These are phyloP conservation scores for Tetragnatha montana DNA, from an alignment of 2,888 invertebrate genomes.

Conservation along the genomic window DNA sequence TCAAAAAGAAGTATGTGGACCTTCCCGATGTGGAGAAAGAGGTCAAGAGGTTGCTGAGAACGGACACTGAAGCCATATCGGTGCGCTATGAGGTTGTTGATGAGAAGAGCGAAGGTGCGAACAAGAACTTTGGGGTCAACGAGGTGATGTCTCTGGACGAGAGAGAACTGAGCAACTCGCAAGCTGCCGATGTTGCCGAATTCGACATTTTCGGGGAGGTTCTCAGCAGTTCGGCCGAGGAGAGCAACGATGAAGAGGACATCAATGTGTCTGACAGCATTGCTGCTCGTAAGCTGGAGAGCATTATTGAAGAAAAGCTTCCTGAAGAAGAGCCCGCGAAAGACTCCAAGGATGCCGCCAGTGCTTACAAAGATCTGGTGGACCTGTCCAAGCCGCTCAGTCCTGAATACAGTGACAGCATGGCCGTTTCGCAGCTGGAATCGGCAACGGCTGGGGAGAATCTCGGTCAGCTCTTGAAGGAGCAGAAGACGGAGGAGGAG, in stretches of 20 bases:
- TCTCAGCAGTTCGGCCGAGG: slow-evolving; percentile 86
- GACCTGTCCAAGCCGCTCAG: slow-evolving; percentile 77
- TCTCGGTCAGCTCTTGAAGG: slow-evolving; percentile 56
- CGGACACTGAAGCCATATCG: slow-evolving; percentile 92
- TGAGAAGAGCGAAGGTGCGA: slow-evolving; percentile 78
- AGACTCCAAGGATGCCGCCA: not conserved
- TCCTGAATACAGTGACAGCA: slow-evolving; percentile 66
- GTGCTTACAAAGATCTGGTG: slow-evolving; percentile 10
- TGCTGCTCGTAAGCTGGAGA: slow-evolving; percentile 76
- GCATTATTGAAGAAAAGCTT: slow-evolving; percentile 57
- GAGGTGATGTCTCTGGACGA: slow-evolving; percentile 47
- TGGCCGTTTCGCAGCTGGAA: slow-evolving; percentile 67
- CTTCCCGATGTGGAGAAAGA: slow-evolving; percentile 99
- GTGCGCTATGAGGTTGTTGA: slow-evolving; percentile 92
- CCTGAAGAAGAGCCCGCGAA: slow-evolving; percentile 29
- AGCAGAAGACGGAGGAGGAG: slow-evolving; percentile 67
- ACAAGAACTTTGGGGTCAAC: slow-evolving; percentile 40
- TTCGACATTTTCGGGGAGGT: slow-evolving; percentile 95
- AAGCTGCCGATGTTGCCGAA: slow-evolving; percentile 79
- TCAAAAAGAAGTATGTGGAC: slow-evolving; percentile 97
- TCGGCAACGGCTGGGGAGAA: slow-evolving; percentile 61
- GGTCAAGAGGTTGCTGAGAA: slow-evolving; percentile 91
- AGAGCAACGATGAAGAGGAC: slow-evolving; percentile 81
- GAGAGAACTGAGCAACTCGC: slow-evolving; percentile 65
- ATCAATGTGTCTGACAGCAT: slow-evolving; percentile 86